Evolutionary conservation across 2,888 invertebrate species (phyloP).

Genomic region (Cephus nigrinus): DNA sequence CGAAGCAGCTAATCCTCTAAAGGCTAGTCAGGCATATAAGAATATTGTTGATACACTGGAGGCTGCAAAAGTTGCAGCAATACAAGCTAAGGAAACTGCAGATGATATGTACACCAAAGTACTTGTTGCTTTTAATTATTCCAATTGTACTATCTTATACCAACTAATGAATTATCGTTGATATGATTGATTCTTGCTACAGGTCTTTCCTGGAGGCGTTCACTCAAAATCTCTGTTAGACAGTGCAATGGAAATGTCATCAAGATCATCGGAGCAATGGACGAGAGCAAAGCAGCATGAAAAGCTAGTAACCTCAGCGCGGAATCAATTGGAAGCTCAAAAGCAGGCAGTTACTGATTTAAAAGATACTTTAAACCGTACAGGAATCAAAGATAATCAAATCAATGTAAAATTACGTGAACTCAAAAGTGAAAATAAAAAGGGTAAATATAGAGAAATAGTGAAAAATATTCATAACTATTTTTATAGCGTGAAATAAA

Average conservation of each 20-base stretch:
- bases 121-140: background rate
- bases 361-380: slow-evolving; percentile 58
- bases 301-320: slow-evolving; percentile 64
- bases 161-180: slow-evolving; percentile 4
- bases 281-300: slow-evolving; percentile 60
- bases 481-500: slow-evolving; percentile 37
- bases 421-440: slow-evolving; percentile 69
- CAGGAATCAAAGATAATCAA: slow-evolving; percentile 59
- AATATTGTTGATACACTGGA: slow-evolving; percentile 80
- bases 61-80: slow-evolving; percentile 74
- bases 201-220: slow-evolving; percentile 53
- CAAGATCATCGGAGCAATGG: slow-evolving; percentile 52
- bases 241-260: slow-evolving; percentile 49
- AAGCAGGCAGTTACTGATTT: slow-evolving; percentile 51
- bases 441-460: slow-evolving; percentile 58
- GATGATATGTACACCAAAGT: slow-evolving; percentile 66
- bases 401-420: slow-evolving; percentile 63
- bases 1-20: slow-evolving; percentile 73
- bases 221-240: slow-evolving; percentile 57
- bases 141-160: background rate
- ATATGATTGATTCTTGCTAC: background rate
- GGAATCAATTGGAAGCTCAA: slow-evolving; percentile 61
- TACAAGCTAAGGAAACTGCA: slow-evolving; percentile 71
- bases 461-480: background rate
- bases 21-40: slow-evolving; percentile 76